Conservation (phyloP, 1,140 invertebrate genomes). For the Trichogramma pretiosum region DNA sequence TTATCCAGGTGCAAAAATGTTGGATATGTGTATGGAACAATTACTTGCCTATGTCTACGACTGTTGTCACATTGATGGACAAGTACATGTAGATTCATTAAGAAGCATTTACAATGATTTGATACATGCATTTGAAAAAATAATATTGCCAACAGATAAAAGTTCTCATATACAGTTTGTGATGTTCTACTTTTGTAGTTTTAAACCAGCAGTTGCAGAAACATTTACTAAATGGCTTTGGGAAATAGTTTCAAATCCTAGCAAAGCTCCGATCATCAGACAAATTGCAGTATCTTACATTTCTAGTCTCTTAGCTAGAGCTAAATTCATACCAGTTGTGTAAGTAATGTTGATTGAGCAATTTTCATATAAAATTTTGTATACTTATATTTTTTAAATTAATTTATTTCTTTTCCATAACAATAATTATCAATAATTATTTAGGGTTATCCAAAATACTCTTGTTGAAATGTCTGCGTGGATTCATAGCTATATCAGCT, state of each 20-base stretch:
- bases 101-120: conserved; percentile 44
- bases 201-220: conserved; percentile 57
- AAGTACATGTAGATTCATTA: conserved; percentile 37
- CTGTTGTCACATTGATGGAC: conserved; percentile 37
- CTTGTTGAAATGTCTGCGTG: conserved; percentile 59
- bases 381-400: background rate
- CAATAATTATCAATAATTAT: conserved; percentile 13
- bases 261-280: conserved; percentile 54
- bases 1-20: conserved; percentile 47
- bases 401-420: background rate
- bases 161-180: conserved; percentile 71
- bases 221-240: conserved; percentile 65
- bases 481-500: conserved; percentile 66
- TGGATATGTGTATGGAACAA: conserved; percentile 58
- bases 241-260: conserved; percentile 63
- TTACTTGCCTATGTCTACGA: conserved; percentile 52
- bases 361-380: background rate
- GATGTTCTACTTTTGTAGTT: conserved; percentile 66
- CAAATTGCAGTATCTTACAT: conserved; percentile 67
- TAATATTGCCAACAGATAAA: conserved; percentile 64
- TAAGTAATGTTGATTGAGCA: conserved; percentile 37
- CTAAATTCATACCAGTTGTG: conserved; percentile 57
- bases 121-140: conserved; percentile 59
- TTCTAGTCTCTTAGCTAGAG: conserved; percentile 64
- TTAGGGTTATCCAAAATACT: conserved; percentile 54